Base-by-base conservation (phyloP, 2,888 invertebrate genomes). In the Blastobasis adustella region DNA sequence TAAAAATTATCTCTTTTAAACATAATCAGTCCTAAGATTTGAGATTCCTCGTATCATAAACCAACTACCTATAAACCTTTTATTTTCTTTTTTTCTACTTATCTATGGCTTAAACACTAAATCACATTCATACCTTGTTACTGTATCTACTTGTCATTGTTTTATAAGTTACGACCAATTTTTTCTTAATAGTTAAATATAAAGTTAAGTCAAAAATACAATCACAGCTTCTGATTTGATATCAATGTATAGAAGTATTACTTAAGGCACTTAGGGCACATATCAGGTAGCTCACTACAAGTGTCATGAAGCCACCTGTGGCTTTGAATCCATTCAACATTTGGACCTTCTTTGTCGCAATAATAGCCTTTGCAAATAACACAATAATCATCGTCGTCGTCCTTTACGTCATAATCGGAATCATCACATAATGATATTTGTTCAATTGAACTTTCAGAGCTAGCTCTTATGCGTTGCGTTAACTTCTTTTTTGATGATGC, bases 371-470 rank as follows among this genome's bases (percentile, higher is more conserved):
- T 45, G 43, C 51, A 51, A 42, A 47, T 44, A 36, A 37, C 43
- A 45, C 48, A 52, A 43, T 47, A 39, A 49, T 52, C 39, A 42
- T 52, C 52, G 37, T 42, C 47, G 39, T 51, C 47, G 10, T 51
- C 51, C 9, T 47, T 43, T 39, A 37, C 39, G 41, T 44, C 46
- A 42, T 49, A 46, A 49, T 49, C 49, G 8, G 49, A 49, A 49
- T 49, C 49, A 38, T 53, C 49, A 39, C 46, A 45, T 43, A 53
- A 50, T 47, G 46, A 40, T 42, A 53, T 41, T 45, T 45, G 36
- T 10, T 46, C 49, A 44, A 46, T 40, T 44, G 50, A 41, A 49
- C 45, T 43, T 10, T 48, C 50, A 50, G 53, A 53, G 40, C 40
- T 40, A 6, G 1, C 40, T 40, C 40, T 40, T 40, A 40, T 40